Evolutionary conservation across 1,140 invertebrate genomes (phyloP), one percentile per base, ranked within the genome.

Genomic region (Tetranychus urticae): DNA sequence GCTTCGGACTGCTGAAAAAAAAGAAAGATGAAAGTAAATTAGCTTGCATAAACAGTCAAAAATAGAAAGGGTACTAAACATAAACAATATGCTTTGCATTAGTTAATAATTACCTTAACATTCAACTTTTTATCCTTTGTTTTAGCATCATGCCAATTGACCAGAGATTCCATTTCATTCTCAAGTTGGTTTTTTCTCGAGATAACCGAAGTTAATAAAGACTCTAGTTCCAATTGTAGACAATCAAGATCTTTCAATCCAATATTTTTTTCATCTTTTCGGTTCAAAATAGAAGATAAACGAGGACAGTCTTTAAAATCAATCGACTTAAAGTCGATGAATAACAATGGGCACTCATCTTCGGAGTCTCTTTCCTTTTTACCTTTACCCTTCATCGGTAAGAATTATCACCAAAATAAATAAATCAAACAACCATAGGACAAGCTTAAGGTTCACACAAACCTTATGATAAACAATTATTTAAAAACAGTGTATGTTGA

Each of bases 191-290:
- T 75, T 64, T 81, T 79, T 48, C 88, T 75, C 2, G 88, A 77
- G 1, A 85, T 83, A 39, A 84, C 82, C 52, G 82, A 83, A 0
- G 85, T 86, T 12, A 91, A 74, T 37, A 93, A 71, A 48, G 81
- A 81, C 73, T 94, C 88, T n/a, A 93, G 71, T 70, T 93, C 89
- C 50, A 83, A 69, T 69, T 94, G 88, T 12, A 93, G 72, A 1
- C 77, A 76, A 70, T 92, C 87, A 13, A 93, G 72, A 70, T 93
- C 88, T 64, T 91, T 87, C 71, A 85, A 50, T 2, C 75, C 75
- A 56, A 85, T 73, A 45, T 77, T 77, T 61, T 82, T 81, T 46
- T 81, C 80, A n/a, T 74, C 67, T 42, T 73, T 68, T 23, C 81
- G 74, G 50, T 75, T 72, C 36, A 84, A 66, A 36, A 56, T 65